Evolutionary conservation across 2,113 vertebrate genomes (phyloP).

Genomic region (Vicugna pacos): DNA sequence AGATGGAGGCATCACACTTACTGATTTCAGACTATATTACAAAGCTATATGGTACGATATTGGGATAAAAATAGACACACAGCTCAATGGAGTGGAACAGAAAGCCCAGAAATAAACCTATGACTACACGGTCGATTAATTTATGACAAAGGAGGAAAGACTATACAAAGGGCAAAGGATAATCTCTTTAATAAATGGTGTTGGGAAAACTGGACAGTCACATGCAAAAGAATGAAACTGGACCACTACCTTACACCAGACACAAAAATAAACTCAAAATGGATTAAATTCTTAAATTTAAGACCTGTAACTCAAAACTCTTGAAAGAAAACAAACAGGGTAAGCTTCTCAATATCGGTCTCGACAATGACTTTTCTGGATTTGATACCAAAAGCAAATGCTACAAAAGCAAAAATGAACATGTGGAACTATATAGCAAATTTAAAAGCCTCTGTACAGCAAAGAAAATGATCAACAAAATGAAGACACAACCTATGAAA

Average conservation of each 20-base stretch:
- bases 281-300: not conserved
- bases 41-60: not conserved
- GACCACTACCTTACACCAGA: not conserved
- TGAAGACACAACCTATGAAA: not conserved
- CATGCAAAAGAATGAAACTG: not conserved
- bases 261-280: not conserved
- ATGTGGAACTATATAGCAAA: not conserved
- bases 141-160: not conserved
- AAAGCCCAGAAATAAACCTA: not conserved
- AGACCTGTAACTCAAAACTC: not conserved
- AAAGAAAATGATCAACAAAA: not conserved
- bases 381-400: not conserved
- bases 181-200: not conserved
- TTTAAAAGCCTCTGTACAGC: not conserved
- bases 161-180: not conserved
- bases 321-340: not conserved
- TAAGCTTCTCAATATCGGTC: not conserved
- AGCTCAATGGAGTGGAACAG: not conserved
- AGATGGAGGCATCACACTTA: not conserved
- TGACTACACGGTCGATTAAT: not conserved
- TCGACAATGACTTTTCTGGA: not conserved
- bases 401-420: not conserved
- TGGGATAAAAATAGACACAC: not conserved
- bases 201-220: not conserved
- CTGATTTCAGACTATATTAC: not conserved